Evolutionary conservation across 1,140 invertebrate species (phyloP), one percentile per base, ranked within the genome.

Genomic region (Drosophila nannoptera): DNA sequence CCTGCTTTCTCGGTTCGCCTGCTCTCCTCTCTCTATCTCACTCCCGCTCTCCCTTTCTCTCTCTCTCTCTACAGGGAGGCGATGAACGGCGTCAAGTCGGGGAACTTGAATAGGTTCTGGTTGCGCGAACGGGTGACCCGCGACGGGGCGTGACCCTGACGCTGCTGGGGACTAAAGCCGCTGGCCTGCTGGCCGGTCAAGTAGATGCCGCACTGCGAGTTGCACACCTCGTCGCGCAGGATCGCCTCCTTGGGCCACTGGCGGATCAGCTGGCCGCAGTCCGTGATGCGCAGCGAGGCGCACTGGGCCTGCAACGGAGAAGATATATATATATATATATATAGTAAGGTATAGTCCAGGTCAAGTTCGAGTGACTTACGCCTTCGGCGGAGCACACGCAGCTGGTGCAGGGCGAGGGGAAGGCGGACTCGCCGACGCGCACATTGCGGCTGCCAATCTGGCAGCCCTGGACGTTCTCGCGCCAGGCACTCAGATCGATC

Each of bases 391-490:
- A 94, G 87, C 96, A 97, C 11, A 97, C 93, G 78, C 96, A 97
- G 53, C 95, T 96, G 0, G 95, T 96, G 81, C 96, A 97, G 2
- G 96, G 96, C 4, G 95, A 94, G 1, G 95, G 95, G 87, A 96
- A 94, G 5, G 94, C 94, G 0, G 95, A 95, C 67, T 94, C 94
- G 5, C 96, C 96, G 7, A 96, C 91, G 0, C 93, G 91, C 7
- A 96, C 93, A 53, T 93, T 93, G 14, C 93, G 91, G 29, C 93
- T 94, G 6, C 94, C 94, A 69, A 97, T 96, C 45, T 95, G 93
- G 75, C 96, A 97, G 7, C 95, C 94, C 54, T 94, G 93, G 9
- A 93, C 91, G 74, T 93, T 93, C 88, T 97, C 96, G 45, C 94
- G 92, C 95, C 95, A 97, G 32, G 94, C 93, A 8, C 93, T 93